These are phyloP conservation scores for Pteromalus puparum DNA, from an alignment of 1,140 invertebrate genomes.

Conservation along the genomic window DNA sequence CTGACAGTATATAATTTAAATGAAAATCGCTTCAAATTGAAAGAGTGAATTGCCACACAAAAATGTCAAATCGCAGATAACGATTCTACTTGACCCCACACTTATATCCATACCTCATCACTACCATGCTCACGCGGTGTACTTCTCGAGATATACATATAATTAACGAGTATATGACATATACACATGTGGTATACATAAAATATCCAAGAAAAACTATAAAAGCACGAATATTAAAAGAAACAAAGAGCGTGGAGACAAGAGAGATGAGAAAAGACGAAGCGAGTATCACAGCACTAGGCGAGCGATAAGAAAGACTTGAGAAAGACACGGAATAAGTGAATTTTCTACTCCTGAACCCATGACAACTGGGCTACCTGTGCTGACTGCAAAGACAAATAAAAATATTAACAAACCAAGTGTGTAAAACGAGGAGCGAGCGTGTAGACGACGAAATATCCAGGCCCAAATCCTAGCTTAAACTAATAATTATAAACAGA, in stretches of 20 bases:
- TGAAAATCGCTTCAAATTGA: neutral
- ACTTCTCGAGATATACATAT: neutral
- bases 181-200: neutral
- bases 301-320: neutral
- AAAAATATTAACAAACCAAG: slow-evolving; percentile 9
- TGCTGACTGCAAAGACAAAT: slow-evolving; percentile 7
- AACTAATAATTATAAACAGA: slow-evolving; percentile 30
- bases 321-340: neutral
- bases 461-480: slow-evolving; percentile 23
- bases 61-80: too few species aligned
- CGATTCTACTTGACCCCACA: neutral
- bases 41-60: too few species aligned
- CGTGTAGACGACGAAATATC: slow-evolving; percentile 26
- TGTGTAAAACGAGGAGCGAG: slow-evolving; percentile 5
- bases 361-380: slow-evolving; percentile 12
- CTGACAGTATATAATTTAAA: too few species aligned
- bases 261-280: neutral
- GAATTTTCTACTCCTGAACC: slow-evolving; percentile 9
- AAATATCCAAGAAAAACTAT: neutral
- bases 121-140: slow-evolving; percentile 1
- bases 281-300: neutral
- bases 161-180: neutral
- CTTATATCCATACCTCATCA: neutral
- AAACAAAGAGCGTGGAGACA: neutral
- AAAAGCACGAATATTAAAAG: neutral